Evolutionary conservation across 1,140 invertebrate species (phyloP), one percentile per base, ranked within the genome.

Genomic region (Megathymus violae): DNA sequence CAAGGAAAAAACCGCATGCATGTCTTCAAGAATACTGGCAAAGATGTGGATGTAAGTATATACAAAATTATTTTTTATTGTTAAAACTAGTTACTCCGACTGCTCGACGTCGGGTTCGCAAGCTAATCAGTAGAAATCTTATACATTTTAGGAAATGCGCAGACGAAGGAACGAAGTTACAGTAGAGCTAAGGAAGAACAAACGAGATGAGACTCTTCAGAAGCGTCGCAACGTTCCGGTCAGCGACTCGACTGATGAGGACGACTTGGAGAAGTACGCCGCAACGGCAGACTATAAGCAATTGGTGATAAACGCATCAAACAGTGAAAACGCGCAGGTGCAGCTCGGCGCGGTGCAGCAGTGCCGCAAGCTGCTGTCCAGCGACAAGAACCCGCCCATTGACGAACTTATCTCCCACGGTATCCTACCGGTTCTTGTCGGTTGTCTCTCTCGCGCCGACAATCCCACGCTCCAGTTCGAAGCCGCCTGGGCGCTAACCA

Each of bases 311-410:
- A 95, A 96, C 76, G 96, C 96, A 25, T 94, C 92, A 3, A 94
- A 94, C 82, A 75, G 83, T n/a, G 93, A 93, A 25, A 93, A 97
- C 76, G 94, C 95, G 47, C 92, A 93, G 14, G 86, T 95, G 74
- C 96, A 97, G 89, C 93, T 97, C 69, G 91, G 93, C 69, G 96
- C 97, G 46, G 96, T 98, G 3, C 97, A 97, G 85, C 94, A 96
- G 25, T 97, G 96, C 48, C 93, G 99, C 62, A 99, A 99, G 92
- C 92, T 99, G 52, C 92, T 99, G 3, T 99, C 98, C 1, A 98
- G 97, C 38, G 98, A 99, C 91, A 95, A 97, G 71, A 99, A 99
- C 93, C 99, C 99, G 71, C 99, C 99, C n/a, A 99, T 99, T 79
- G 97, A 99, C 93, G 95, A 96, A 62, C 93, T 99, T 48, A 99